Conservation (phyloP, 2,888 invertebrate species). For the Chloroclystis v-ata region DNA sequence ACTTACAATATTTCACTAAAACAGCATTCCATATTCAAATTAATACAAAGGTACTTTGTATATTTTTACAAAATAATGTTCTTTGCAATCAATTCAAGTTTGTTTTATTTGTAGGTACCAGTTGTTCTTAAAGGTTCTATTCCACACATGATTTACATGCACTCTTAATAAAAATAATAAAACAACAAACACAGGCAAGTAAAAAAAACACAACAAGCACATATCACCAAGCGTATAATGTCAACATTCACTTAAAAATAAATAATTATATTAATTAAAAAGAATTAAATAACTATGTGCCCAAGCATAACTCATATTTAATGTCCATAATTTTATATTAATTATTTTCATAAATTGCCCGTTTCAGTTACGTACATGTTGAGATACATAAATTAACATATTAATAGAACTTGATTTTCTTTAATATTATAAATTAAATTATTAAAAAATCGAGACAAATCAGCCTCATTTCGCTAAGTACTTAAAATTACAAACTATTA, state of each 20-base stretch:
- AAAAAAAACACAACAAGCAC: slow-evolving; percentile 53
- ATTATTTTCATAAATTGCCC: neutral
- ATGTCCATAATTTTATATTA: neutral
- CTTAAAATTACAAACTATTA: neutral
- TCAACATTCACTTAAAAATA: slow-evolving; percentile 69
- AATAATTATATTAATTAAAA: slow-evolving; percentile 41
- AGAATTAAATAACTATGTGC: slow-evolving; percentile 9
- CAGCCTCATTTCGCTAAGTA: neutral
- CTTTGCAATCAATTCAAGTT: no score
- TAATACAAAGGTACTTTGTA: no score
- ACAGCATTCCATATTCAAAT: no score
- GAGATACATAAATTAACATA: no score
- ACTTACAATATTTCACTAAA: no score
- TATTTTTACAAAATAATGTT: no score
- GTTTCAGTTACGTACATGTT: neutral
- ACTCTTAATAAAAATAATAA: no score
- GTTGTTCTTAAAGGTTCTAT: no score
- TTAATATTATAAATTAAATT: no score
- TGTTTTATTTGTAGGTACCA: no score
- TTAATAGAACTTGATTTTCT: no score
- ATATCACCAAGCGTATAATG: slow-evolving; percentile 71
- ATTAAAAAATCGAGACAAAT: neutral
- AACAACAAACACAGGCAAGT: slow-evolving; percentile 29
- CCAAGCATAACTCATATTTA: slow-evolving; percentile 1
- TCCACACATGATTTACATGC: no score